Evolutionary conservation across 2,797 vertebrate genomes (phyloP).

Genomic region (Gambelia wislizenii): DNA sequence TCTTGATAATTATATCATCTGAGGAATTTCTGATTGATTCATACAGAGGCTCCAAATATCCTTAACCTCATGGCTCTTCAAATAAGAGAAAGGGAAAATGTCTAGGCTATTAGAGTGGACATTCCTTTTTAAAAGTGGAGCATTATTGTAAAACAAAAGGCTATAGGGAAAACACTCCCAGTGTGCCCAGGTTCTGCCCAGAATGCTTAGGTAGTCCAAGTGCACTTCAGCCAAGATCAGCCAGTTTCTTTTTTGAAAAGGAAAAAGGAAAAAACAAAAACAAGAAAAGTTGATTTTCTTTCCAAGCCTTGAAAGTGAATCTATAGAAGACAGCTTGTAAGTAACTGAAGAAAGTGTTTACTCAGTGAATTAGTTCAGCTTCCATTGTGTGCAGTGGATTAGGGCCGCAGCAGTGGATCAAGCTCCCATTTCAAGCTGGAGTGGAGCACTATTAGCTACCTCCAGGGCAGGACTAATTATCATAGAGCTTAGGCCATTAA

Average conservation of each 20-base stretch:
- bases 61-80: neutral
- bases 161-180: constrained; percentile 37
- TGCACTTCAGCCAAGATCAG: constrained; percentile 66
- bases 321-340: constrained; percentile 92
- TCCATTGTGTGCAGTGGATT: constrained; percentile 96
- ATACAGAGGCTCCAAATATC: neutral
- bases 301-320: constrained; percentile 76
- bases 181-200: constrained; percentile 48
- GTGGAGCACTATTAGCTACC: constrained; percentile 94
- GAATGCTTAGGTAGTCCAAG: constrained; percentile 58
- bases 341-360: constrained; percentile 98
- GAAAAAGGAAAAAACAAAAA: neutral
- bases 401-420: constrained; percentile 86
- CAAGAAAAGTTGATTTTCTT: constrained; percentile 72
- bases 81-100: neutral
- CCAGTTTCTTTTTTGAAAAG: constrained; percentile 45
- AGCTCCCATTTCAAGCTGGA: constrained; percentile 98
- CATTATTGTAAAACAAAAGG: constrained; percentile 63
- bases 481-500: constrained; percentile 99
- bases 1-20: neutral
- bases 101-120: constrained; percentile 21
- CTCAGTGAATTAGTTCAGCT: constrained; percentile 99
- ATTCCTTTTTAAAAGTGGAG: constrained; percentile 41
- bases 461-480: constrained; percentile 99
- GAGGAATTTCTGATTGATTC: neutral